Percentiles rank a stretch among this genome's conserved stretches.
Evolutionary conservation across 2,113 vertebrate species (phyloP).

Genomic region (Cryptomyrus ogoouensis): DNA sequence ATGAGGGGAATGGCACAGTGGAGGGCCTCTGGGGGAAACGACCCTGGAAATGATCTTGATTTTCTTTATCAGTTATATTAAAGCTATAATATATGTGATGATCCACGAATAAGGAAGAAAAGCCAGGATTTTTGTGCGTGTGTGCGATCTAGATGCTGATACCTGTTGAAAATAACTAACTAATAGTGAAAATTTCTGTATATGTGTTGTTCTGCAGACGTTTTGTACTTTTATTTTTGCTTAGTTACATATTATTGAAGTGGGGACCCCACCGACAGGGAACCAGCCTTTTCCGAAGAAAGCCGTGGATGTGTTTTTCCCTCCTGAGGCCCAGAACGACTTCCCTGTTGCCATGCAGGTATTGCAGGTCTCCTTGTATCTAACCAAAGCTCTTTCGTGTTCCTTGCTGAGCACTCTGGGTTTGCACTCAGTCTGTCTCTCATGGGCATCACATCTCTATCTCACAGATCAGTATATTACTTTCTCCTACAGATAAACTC

Average conservation of each 20-base stretch:
- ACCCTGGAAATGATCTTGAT: background rate
- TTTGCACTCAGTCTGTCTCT: background rate
- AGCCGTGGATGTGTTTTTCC: conserved; percentile 98
- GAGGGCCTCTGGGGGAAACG: background rate
- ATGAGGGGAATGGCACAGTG: background rate
- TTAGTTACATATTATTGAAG: conserved; percentile 96
- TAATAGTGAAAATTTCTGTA: background rate
- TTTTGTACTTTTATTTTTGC: conserved; percentile 15
- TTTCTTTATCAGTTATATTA: background rate
- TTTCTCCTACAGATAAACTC: background rate
- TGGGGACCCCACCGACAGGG: conserved; percentile 91
- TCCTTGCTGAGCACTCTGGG: background rate
- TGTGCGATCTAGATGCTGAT: background rate
- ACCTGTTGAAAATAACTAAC: background rate
- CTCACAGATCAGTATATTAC: background rate
- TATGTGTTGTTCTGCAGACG: background rate
- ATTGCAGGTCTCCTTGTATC: conserved; percentile 27
- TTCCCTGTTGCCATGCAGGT: conserved; percentile 99
- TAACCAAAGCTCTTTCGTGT: background rate
- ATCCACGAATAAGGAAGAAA: background rate
- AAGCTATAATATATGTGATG: background rate
- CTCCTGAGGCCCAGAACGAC: conserved; percentile 97
- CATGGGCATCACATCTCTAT: background rate
- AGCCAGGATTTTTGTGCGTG: background rate
- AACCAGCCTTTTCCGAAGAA: conserved; percentile 99